Conservation (phyloP, 2,113 vertebrate species). For the Aspidoscelis tigris region DNA sequence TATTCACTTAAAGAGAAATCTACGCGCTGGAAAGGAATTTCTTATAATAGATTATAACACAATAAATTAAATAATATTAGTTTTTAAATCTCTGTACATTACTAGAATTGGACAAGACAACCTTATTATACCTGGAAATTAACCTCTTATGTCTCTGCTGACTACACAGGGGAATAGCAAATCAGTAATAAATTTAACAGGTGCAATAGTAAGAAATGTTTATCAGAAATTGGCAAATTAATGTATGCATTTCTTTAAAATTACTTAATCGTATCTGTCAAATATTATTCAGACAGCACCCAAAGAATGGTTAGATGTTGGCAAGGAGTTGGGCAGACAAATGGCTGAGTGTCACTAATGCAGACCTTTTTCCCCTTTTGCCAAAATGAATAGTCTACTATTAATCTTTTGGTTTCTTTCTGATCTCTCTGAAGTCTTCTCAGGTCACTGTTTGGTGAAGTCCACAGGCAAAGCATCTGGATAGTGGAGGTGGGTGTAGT, state of each 20-base stretch:
- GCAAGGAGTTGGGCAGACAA: background rate
- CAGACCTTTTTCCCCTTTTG: no score
- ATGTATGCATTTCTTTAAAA: background rate
- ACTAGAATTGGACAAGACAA: background rate
- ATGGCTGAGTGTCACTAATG: background rate
- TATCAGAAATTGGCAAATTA: background rate
- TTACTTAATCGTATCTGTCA: background rate
- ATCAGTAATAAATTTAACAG: background rate
- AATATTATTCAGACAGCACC: background rate
- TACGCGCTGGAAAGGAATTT: background rate
- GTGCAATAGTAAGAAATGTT: background rate
- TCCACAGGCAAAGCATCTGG: no score
- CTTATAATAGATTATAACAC: background rate
- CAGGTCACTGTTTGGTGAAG: no score
- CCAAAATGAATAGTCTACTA: no score
- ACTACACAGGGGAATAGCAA: background rate
- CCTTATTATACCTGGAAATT: conserved; percentile 6
- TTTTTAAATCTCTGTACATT: conserved; percentile 5
- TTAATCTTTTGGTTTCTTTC: no score
- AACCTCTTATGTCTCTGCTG: background rate
- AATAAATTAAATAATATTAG: conserved; percentile 6
- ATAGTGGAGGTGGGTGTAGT: no score
- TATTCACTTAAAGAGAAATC: background rate
- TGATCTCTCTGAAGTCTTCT: no score
- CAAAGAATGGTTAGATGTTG: no score